Evolutionary conservation across 2,888 invertebrate genomes (phyloP).

Genomic region (Neoitamus cyanurus): DNA sequence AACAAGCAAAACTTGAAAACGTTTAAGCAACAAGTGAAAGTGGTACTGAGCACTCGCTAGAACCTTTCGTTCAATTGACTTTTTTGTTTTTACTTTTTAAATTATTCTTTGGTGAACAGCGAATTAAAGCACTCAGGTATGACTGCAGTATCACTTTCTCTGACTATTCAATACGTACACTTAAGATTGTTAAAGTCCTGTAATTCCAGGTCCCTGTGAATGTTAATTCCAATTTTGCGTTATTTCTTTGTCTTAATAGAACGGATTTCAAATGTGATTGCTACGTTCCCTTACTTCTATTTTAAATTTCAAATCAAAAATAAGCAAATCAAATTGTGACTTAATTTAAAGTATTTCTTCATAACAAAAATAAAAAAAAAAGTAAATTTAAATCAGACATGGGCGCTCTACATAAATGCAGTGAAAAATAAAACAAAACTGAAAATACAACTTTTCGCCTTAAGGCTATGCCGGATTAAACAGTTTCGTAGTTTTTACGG

Average conservation of each 20-base stretch:
- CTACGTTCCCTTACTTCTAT: not conserved
- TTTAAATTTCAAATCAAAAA: not conserved
- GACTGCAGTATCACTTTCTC: slow-evolving; percentile 19
- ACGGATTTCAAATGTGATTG: slow-evolving; percentile 2
- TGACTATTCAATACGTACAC: not conserved
- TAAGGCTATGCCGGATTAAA: slow-evolving; percentile 15
- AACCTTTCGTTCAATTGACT: not conserved
- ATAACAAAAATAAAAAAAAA: not conserved
- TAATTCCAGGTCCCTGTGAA: not conserved
- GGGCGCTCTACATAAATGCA: slow-evolving; percentile 29
- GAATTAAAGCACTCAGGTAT: not conserved
- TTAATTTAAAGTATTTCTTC: not conserved
- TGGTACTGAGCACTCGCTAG: not conserved
- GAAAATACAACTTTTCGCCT: not conserved
- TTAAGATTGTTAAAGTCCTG: slow-evolving; percentile 8
- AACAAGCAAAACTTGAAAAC: not conserved
- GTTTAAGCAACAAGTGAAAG: not conserved
- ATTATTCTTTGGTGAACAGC: not conserved
- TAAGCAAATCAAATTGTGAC: not conserved
- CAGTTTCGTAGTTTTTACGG: slow-evolving; percentile 40
- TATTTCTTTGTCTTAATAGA: not conserved
- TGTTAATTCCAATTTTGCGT: slow-evolving; percentile 18
- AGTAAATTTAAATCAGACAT: not conserved
- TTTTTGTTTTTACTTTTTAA: not conserved
- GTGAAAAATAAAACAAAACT: slow-evolving; percentile 7